phyloP scores from a whole-genome alignment of 2,888 invertebrate species.

The Mythimna lalbum region DNA sequence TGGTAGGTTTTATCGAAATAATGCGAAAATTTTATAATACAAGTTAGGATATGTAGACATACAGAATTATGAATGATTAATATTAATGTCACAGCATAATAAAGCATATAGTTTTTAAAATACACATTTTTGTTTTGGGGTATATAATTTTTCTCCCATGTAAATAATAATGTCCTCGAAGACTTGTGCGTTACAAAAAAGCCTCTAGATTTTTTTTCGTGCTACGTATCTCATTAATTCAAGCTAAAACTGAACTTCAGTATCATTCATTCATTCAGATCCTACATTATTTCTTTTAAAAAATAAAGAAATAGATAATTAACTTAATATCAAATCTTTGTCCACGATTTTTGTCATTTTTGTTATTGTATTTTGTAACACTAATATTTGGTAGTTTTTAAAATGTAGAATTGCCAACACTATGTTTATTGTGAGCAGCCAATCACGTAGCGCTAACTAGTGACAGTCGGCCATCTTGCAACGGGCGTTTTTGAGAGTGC shows the following conservation, averaged over 20 bases:
- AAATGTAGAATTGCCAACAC: too few relatives aligned
- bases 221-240: neutral
- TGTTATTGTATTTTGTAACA: too few relatives aligned
- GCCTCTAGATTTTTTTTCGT: conserved; percentile 11
- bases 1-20: too few relatives aligned
- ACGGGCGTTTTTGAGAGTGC: too few relatives aligned
- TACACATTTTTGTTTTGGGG: neutral
- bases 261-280: neutral
- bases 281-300: neutral
- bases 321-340: too few relatives aligned
- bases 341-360: too few relatives aligned
- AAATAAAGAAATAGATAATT: conserved; percentile 7
- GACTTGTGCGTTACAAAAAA: conserved; percentile 3
- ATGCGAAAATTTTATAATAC: too few relatives aligned
- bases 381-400: too few relatives aligned
- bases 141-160: neutral
- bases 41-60: neutral
- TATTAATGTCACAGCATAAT: neutral
- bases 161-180: conserved; percentile 2
- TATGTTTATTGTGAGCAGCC: too few relatives aligned
- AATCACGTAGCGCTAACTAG: too few relatives aligned
- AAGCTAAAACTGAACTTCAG: neutral
- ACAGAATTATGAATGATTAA: neutral
- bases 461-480: too few relatives aligned
- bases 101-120: neutral